phyloP scores from a whole-genome alignment of 1,140 invertebrate species.

The Aphaenogaster rudis region DNA sequence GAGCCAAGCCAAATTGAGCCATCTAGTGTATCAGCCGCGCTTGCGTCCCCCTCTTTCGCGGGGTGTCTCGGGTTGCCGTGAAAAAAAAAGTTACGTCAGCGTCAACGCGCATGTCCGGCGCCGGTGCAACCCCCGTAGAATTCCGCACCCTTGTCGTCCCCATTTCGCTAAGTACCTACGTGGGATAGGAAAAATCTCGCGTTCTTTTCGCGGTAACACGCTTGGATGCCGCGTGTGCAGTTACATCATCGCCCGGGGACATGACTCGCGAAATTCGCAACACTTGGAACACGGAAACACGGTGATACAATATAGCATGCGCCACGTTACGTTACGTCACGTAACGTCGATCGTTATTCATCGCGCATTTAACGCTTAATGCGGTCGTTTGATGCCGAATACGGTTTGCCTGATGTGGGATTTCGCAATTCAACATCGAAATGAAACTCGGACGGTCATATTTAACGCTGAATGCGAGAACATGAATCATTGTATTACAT shows the following conservation, averaged over 20 bases:
- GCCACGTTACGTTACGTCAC: not conserved
- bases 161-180: slow-evolving; percentile 32
- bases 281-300: not conserved
- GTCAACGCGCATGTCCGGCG: slow-evolving; percentile 40
- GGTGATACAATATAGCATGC: not conserved
- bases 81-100: slow-evolving; percentile 25
- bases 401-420: slow-evolving; percentile 29
- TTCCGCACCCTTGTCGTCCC: not conserved
- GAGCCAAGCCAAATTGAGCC: slow-evolving; percentile 80
- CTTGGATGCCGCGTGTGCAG: not conserved
- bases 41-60: slow-evolving; percentile 27
- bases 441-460: not conserved
- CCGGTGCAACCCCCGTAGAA: not conserved
- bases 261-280: slow-evolving; percentile 19
- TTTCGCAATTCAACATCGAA: not conserved
- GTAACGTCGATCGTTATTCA: slow-evolving; percentile 26
- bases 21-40: slow-evolving; percentile 71
- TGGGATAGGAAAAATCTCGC: not conserved
- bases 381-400: slow-evolving; percentile 6
- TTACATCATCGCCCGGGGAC: not conserved
- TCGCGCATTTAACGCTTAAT: slow-evolving; percentile 35
- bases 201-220: not conserved
- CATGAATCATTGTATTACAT: not conserved
- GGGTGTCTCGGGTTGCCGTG: slow-evolving; percentile 11
- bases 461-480: slow-evolving; percentile 8